Base-by-base conservation (phyloP, 2,888 invertebrate species). In the Noctua pronuba region DNA sequence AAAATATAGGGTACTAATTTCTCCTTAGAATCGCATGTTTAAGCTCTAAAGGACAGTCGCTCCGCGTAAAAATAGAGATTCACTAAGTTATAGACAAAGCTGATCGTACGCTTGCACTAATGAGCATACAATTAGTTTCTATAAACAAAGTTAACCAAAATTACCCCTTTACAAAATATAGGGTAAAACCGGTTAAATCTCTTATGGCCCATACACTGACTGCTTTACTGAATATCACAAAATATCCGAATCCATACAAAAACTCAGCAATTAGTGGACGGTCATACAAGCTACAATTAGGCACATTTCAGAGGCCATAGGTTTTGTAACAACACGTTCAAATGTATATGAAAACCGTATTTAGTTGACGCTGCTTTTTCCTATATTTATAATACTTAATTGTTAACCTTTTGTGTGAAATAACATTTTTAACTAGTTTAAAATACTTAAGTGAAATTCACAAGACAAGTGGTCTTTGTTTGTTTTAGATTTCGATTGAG, bases 221-320 rank as follows among this genome's bases (percentile, higher is more conserved):
- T 77, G 68, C 8, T 31, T 69, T 16, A 35, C 60, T 70, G 55
- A n/a, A 67, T 1, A 41, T 49, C 16, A 60, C 13, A 41, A 62
- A 46, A 52, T 41, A 28, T 60, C 73, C n/a, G 44, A 73, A 79
- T 71, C 86, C 79, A 76, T 75, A 82, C 78, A 75, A 86, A 83
- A 73, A 67, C 44, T 65, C 68, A 62, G 67, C 62, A 28, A 65
- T 62, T 70, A 64, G 41, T 89, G 90, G 90, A 90, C 90, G 90
- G 90, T 85, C 73, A 82, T 82, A 84, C 66, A 77, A 83, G 72
- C 80, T 80, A 80, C 44, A 79, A 72, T 83, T 81, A 89, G 89
- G 89, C 89, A 89, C 89, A 73, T 81, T 76, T 73, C 69, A 60
- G 77, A 89, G 88, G 89, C 89, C 87, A 84, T 85, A 46, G 10